A percentile compares a stretch with the other conserved stretches of the same genome.
Conservation (phyloP, 2,113 vertebrate species). For the Eleginops maclovinus region DNA sequence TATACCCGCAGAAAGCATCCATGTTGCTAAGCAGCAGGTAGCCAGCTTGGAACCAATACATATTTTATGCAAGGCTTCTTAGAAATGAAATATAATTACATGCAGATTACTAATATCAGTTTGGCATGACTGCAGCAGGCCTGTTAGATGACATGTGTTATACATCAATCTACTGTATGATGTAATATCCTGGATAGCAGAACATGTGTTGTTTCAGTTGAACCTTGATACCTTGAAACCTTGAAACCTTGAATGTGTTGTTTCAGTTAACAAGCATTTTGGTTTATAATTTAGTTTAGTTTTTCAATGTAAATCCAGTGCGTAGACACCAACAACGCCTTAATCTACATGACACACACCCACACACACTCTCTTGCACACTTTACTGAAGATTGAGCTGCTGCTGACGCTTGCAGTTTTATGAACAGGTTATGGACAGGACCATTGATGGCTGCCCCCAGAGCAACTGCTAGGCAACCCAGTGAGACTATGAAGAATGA, state of each 20-base stretch:
- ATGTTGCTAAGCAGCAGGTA: constrained; percentile 79
- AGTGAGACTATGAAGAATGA: neutral
- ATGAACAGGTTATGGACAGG: neutral
- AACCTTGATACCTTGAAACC: too few relatives aligned
- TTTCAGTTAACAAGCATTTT: too few relatives aligned
- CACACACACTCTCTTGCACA: neutral
- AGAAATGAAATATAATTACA: constrained; percentile 66
- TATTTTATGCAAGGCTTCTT: constrained; percentile 42
- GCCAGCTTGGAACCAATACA: constrained; percentile 42
- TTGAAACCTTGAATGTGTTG: too few relatives aligned
- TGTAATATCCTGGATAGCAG: neutral
- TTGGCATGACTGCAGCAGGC: constrained; percentile 42
- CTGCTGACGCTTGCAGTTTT: neutral
- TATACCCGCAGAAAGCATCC: constrained; percentile 31
- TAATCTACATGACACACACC: neutral
- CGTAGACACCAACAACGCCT: too few relatives aligned
- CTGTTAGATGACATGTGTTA: constrained; percentile 36
- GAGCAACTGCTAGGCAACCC: neutral
- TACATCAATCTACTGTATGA: constrained; percentile 15
- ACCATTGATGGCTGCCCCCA: neutral
- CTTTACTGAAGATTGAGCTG: constrained; percentile 5
- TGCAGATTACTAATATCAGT: constrained; percentile 68
- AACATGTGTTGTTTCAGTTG: neutral
- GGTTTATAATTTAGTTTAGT: too few relatives aligned
- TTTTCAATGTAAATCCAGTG: neutral